Evolutionary conservation across 2,797 vertebrate species (phyloP), one percentile per base, ranked within the genome.

Genomic region (Centroberyx gerrardi): DNA sequence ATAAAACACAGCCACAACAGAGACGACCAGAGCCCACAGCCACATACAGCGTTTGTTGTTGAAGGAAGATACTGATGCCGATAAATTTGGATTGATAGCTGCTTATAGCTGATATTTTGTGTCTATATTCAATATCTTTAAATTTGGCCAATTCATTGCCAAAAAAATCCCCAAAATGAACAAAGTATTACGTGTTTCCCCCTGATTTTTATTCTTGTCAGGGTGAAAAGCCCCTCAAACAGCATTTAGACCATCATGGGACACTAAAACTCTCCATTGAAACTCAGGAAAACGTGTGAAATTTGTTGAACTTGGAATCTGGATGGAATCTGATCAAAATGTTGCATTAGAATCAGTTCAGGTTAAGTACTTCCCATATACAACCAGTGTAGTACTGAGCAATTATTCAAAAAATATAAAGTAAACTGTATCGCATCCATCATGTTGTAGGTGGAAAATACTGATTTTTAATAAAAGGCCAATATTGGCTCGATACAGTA

Each of bases 1-100:
- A 72, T 48, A 48, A 72, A 66, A 65, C n/a, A 62, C 13, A 1
- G 22, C 18, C 51, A 68, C 36, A 61, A 29, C 51, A 54, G 44
- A 68, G 44, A 36, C 8, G 0, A 40, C 12, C 14, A 18, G 63
- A 68, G 54, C 49, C 42, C 38, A 69, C 63, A 51, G 27, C 42
- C 44, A 33, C 68, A 42, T 2, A 5, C 14, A 42, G 15, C 10
- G 9, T n/a, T n/a, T 4, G 3, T 14, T 14, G 3, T 14, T 14
- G 1, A 44, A 44, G 42, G 42, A 14, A 14, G 13, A 14, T 44
- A 4, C 13, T 14, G 13, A 12, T 15, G 5, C 12, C 10, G 3
- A 44, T 15, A 44, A 3, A 4, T 44, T 44, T 3, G 40, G 8
- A 9, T 14, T 14, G 12, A 15, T 33, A 71, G 54, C 17, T 27